Percentiles rank a stretch among this genome's conserved stretches.
Conservation (phyloP, 2,113 vertebrate species). For the Nipponia nippon region DNA sequence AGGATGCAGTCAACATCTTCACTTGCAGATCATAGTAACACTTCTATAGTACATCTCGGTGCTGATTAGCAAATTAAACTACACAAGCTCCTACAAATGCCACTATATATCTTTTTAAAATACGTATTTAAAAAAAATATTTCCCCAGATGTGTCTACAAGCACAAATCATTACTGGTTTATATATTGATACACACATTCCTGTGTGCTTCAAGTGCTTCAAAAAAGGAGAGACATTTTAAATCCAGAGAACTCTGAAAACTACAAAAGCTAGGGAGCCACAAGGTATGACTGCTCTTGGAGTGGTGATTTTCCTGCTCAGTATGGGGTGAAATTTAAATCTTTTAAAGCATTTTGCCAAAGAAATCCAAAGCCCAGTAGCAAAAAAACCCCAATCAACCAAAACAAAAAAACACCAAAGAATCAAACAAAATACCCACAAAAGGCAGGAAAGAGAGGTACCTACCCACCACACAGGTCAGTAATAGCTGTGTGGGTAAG, state of each 20-base stretch:
- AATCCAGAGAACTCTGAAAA: background rate
- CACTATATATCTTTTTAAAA: background rate
- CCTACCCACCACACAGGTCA: background rate
- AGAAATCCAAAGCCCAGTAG: background rate
- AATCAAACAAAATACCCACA: rapidly evolving
- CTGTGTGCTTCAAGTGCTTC: background rate
- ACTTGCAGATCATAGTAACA: background rate
- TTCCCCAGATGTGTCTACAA: background rate
- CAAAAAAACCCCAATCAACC: background rate
- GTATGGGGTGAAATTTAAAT: background rate
- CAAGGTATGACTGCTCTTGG: background rate
- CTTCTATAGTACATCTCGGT: background rate
- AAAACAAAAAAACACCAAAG: rapidly evolving
- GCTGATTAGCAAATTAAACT: background rate
- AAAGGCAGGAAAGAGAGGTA: background rate
- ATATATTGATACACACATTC: background rate
- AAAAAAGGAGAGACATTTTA: background rate
- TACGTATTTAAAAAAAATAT: background rate
- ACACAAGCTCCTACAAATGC: background rate
- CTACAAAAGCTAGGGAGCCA: background rate
- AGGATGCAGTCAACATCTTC: background rate
- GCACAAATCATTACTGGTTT: background rate
- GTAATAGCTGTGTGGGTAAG: background rate
- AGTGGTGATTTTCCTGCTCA: background rate
- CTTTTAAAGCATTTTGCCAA: background rate